These are phyloP conservation scores for Volucella inanis DNA, from an alignment of 2,888 invertebrate species.

Conservation along the genomic window DNA sequence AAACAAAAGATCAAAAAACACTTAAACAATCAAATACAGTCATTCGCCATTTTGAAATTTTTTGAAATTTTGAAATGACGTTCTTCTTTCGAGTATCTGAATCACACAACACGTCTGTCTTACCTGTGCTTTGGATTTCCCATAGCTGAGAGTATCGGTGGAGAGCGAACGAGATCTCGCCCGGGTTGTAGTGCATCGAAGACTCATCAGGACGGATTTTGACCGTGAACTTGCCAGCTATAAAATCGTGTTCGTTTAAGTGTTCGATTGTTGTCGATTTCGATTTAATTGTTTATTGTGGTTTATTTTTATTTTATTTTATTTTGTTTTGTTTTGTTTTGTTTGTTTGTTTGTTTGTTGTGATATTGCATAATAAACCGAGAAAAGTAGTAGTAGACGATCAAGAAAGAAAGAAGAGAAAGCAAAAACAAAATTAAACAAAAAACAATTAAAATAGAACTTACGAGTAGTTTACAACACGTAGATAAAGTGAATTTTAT, in stretches of 20 bases:
- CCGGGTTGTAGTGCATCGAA: constrained; percentile 78
- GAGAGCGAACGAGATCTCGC: constrained; percentile 78
- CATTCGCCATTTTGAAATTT: constrained; percentile 18
- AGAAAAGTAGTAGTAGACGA: constrained; percentile 26
- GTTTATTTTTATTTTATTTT: constrained; percentile 39
- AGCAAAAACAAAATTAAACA: constrained; percentile 59
- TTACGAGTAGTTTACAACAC: background rate
- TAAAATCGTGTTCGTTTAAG: constrained; percentile 37
- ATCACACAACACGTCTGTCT: constrained; percentile 19
- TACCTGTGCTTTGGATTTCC: constrained; percentile 66
- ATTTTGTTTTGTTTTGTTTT: constrained; percentile 44
- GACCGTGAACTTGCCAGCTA: constrained; percentile 78
- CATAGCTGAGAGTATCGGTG: constrained; percentile 74
- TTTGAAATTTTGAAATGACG: background rate
- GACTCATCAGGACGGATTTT: constrained; percentile 79
- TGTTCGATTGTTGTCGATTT: constrained; percentile 32
- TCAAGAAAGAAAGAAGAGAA: constrained; percentile 37
- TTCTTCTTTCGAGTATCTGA: background rate
- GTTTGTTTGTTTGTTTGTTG: constrained; percentile 40
- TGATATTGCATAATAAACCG: constrained; percentile 52
- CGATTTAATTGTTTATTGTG: constrained; percentile 20
- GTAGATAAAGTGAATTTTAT: background rate
- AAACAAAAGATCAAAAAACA: constrained; percentile 39
- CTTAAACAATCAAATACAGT: constrained; percentile 43
- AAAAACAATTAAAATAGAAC: constrained; percentile 21